Base-by-base conservation (phyloP, 2,797 vertebrate species). In the Falco naumanni region DNA sequence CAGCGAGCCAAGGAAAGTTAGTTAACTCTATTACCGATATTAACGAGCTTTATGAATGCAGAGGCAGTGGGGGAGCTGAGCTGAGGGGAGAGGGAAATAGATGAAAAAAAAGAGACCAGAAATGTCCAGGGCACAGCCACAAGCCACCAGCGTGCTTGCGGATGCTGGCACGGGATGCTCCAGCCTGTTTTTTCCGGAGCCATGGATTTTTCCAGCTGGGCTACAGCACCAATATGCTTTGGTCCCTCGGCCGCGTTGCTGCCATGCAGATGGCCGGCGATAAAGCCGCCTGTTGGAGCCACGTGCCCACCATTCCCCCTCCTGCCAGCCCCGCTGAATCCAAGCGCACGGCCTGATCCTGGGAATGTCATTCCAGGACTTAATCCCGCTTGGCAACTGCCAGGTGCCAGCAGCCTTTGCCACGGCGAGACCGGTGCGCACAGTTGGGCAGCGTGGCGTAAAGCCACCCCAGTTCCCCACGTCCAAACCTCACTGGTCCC, bases 381-480 rank as follows among this genome's bases (percentile, higher is more conserved):
- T 6, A 8, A 77, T 47, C 43, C 68, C 25, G 50, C 76, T 28
- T 11, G 89, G 84, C 48, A n/a, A 37, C n/a, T 11, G 39, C 56
- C 18, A 7, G 70, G 47, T 0, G 0, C 66, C 19, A 2, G 57
- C 57, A 37, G 37, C 65, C 7, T 17, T 28, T 1, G 2, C 64
- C 59, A 22, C 11, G 14, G 59, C 22, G 5, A 18, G 11, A 29
- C 3, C 1, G 5, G 31, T 2, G 31, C 15, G 5, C 10, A 1
- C 6, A 6, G 16, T 0, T 4, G 7, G 31, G 24, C 43, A 20
- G 3, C 0, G 5, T 2, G 25, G 9, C 11, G 21, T n/a, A 18
- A 77, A 63, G 5, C 34, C 25, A 9, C 47, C 69, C 6, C 64
- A 5, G 0, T 5, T 47, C 59, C 6, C 64, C 8, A 0, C 4